phyloP scores from a whole-genome alignment of 2,888 invertebrate genomes.

The Ecliptopera silaceata region DNA sequence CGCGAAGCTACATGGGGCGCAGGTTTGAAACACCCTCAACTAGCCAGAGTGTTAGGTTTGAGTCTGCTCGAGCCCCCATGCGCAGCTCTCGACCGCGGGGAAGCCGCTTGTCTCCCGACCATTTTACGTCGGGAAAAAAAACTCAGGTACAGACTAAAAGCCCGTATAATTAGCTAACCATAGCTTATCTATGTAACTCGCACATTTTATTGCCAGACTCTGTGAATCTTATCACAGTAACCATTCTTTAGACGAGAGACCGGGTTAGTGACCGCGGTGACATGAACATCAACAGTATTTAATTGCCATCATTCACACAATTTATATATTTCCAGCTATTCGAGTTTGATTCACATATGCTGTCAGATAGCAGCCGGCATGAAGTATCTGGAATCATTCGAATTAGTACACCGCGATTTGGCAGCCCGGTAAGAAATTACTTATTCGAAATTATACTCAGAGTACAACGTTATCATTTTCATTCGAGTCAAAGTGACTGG shows the following conservation, averaged over 20 bases:
- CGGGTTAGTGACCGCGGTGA: no score
- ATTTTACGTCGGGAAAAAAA: slow-evolving; percentile 81
- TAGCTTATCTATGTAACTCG: no score
- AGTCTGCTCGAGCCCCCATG: slow-evolving; percentile 93
- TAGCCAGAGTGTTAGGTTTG: slow-evolving; percentile 91
- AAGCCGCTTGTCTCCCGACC: slow-evolving; percentile 91
- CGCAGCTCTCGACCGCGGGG: slow-evolving; percentile 95
- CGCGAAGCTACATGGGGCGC: slow-evolving; percentile 94
- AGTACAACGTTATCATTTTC: no score
- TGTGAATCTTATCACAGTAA: no score
- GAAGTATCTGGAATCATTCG: slow-evolving; percentile 95
- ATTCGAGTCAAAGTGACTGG: no score
- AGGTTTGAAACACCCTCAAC: slow-evolving; percentile 91
- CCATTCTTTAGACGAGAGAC: no score
- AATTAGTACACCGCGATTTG: slow-evolving; percentile 94
- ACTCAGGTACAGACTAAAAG: no score
- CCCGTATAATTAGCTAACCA: no score
- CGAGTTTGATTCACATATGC: slow-evolving; percentile 92
- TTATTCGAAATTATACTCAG: neutral
- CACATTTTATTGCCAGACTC: no score
- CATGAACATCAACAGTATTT: no score
- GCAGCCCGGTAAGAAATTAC: slow-evolving; percentile 86
- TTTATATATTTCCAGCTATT: slow-evolving; percentile 85
- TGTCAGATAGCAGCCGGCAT: slow-evolving; percentile 96
- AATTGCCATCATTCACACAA: no score